Evolutionary conservation across 2,797 vertebrate species (phyloP).

Genomic region (Urophycis tenuis): DNA sequence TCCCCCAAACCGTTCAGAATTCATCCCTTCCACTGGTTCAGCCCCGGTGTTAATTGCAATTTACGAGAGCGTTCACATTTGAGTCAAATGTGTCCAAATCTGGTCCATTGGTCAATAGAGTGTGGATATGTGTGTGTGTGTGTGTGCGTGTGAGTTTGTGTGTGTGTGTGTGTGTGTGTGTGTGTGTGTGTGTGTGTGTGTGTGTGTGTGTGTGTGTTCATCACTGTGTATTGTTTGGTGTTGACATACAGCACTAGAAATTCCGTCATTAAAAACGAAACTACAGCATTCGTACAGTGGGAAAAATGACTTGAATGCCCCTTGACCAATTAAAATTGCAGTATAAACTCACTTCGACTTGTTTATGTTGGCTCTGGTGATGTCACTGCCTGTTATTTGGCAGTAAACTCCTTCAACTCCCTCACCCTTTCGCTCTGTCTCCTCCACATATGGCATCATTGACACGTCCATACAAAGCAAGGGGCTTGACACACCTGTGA

Average conservation of each 20-base stretch:
- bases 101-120: too few species aligned
- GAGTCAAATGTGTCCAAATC: background rate
- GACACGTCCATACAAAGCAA: background rate
- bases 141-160: too few species aligned
- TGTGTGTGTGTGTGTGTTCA: too few species aligned
- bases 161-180: too few species aligned
- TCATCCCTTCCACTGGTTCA: background rate
- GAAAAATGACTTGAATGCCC: background rate
- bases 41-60: background rate
- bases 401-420: background rate
- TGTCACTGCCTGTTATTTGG: background rate
- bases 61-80: background rate
- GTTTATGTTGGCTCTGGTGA: background rate
- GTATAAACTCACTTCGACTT: too few species aligned
- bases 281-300: background rate
- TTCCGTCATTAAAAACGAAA: too few species aligned
- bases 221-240: too few species aligned
- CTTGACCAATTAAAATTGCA: background rate
- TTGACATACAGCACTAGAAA: too few species aligned
- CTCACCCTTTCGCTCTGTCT: background rate
- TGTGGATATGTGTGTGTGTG: too few species aligned
- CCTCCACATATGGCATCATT: background rate
- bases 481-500: background rate
- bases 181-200: too few species aligned
- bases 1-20: background rate